These are phyloP conservation scores for Drosophila monieri DNA, from an alignment of 2,888 invertebrate species.

Conservation along the genomic window DNA sequence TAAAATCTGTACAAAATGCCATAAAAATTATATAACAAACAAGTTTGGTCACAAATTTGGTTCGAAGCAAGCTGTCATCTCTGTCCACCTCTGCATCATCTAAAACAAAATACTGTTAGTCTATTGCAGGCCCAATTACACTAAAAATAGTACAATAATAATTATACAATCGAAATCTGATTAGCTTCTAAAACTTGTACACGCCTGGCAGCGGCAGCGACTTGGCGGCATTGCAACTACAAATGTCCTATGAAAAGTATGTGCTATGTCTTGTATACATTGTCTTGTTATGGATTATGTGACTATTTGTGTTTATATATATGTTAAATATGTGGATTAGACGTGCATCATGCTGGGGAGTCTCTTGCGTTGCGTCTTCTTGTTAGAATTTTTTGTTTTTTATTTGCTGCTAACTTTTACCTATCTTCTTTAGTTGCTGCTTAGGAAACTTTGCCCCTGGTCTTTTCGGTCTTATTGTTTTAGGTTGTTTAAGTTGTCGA, in stretches of 20 bases:
- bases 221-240: conserved; percentile 60
- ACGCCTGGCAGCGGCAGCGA: conserved; percentile 55
- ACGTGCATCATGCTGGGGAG: conserved; percentile 75
- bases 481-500: conserved; percentile 30
- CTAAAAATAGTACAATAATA: conserved; percentile 61
- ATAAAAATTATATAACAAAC: conserved; percentile 77
- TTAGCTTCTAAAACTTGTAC: conserved; percentile 78
- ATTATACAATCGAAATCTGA: conserved; percentile 54
- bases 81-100: conserved; percentile 24
- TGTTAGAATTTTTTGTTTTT: conserved; percentile 76
- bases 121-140: conserved; percentile 76
- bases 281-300: conserved; percentile 77
- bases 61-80: conserved; percentile 62
- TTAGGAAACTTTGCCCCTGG: conserved; percentile 64
- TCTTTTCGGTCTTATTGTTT: conserved; percentile 50
- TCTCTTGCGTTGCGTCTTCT: conserved; percentile 78
- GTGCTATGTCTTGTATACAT: conserved; percentile 80
- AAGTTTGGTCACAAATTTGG: conserved; percentile 77
- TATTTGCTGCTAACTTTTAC: conserved; percentile 49
- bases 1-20: conserved; percentile 72
- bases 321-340: conserved; percentile 68
- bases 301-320: conserved; percentile 67
- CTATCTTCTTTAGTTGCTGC: conserved; percentile 34
- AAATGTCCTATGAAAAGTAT: conserved; percentile 67
- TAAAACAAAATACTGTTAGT: conserved; percentile 77